Percentiles rank a stretch among this genome's conserved stretches.
Evolutionary conservation across 2,797 vertebrate species (phyloP).

Genomic region (Yasuhikotakia modesta): DNA sequence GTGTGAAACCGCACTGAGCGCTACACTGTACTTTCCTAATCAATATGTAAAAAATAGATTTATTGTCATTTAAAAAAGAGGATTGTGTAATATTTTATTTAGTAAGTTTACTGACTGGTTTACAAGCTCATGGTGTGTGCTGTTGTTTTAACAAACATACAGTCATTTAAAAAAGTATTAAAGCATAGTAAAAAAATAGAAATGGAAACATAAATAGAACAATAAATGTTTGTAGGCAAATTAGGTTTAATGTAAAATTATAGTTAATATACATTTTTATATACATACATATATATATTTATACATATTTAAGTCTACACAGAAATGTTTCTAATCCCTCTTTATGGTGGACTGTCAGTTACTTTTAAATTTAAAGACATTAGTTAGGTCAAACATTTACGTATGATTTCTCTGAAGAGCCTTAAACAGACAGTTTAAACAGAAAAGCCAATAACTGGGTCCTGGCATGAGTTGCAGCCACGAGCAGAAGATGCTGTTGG

Average conservation of each 20-base stretch:
- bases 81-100: not conserved
- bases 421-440: not conserved
- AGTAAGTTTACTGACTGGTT: not conserved
- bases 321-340: not conserved
- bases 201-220: not conserved
- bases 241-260: no score
- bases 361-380: not conserved
- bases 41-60: not conserved
- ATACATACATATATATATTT: no score
- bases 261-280: not conserved
- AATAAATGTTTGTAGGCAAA: no score
- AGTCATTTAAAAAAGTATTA: not conserved
- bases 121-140: not conserved
- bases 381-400: not conserved
- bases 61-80: no score
- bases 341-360: not conserved
- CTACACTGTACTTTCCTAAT: not conserved
- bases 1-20: not conserved
- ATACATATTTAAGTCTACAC: not conserved
- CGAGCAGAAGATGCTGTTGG: constrained; percentile 53
- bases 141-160: not conserved
- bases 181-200: not conserved
- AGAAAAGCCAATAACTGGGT: not conserved
- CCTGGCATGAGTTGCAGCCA: not conserved
- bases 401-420: not conserved